Conservation (phyloP, 2,113 vertebrate genomes). For the Ptilorrhoa leucosticta region DNA sequence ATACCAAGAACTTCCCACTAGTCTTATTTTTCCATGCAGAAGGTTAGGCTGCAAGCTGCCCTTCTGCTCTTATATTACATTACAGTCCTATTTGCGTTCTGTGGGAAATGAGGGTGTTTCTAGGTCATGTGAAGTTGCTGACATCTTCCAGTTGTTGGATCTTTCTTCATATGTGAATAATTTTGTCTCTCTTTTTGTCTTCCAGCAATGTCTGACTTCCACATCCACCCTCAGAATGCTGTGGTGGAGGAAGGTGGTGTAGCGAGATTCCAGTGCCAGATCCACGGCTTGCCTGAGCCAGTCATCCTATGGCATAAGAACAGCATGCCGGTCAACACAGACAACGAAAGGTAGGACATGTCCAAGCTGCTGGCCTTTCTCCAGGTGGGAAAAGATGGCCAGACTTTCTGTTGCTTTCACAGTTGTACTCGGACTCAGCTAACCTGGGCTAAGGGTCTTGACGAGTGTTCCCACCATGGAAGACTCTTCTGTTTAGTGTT, state of each 20-base stretch:
- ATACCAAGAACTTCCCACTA: neutral
- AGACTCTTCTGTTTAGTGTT: neutral
- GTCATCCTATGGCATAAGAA: conserved; percentile 96
- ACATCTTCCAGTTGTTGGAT: neutral
- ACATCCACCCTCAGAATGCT: conserved; percentile 87
- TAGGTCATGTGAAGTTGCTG: neutral
- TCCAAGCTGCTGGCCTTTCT: neutral
- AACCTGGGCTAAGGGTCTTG: neutral
- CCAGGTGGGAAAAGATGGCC: neutral
- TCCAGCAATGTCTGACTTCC: conserved; percentile 93
- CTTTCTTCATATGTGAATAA: neutral
- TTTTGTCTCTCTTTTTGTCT: conserved; percentile 11
- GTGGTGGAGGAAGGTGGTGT: conserved; percentile 87
- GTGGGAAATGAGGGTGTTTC: neutral
- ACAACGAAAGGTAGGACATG: conserved; percentile 82
- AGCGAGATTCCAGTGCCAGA: conserved; percentile 95
- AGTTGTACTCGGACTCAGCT: fast-evolving
- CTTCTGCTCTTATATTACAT: neutral
- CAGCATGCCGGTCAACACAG: conserved; percentile 81
- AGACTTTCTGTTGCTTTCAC: neutral
- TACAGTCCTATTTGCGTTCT: neutral
- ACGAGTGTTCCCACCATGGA: neutral
- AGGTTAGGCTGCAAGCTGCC: neutral
- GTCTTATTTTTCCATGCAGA: neutral
- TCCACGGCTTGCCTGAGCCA: conserved; percentile 92